Evolutionary conservation across 2,797 vertebrate species (phyloP).

Genomic region (Urophycis tenuis): DNA sequence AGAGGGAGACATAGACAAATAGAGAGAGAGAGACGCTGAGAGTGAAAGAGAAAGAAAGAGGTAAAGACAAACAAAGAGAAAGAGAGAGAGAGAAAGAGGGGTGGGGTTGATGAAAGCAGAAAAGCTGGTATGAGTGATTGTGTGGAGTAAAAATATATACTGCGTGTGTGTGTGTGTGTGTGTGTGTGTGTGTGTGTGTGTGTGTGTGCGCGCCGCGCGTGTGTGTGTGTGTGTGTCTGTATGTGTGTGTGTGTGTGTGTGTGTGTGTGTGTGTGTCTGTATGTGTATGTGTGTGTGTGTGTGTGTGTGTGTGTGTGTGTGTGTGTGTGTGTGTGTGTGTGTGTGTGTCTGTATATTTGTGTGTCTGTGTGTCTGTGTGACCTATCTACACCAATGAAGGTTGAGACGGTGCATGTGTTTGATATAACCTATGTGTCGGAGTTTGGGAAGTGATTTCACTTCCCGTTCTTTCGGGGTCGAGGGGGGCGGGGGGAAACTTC

Average conservation of each 20-base stretch:
- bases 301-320: constrained; percentile 27
- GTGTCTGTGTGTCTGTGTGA: constrained; percentile 25
- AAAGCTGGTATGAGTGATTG: background rate
- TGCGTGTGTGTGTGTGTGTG: constrained; percentile 33
- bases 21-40: background rate
- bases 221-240: constrained; percentile 14
- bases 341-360: constrained; percentile 24
- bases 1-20: background rate
- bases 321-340: constrained; percentile 2
- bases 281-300: constrained; percentile 31
- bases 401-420: constrained; percentile 30
- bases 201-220: too few relatives aligned
- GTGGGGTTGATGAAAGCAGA: background rate
- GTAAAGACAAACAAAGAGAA: too few relatives aligned
- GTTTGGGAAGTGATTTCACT: constrained; percentile 4
- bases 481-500: constrained; percentile 43
- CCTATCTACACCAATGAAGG: background rate
- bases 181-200: constrained; percentile 28
- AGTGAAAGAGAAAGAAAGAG: too few relatives aligned
- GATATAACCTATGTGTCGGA: constrained; percentile 22
- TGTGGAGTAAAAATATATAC: background rate
- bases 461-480: constrained; percentile 21
- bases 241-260: constrained; percentile 29
- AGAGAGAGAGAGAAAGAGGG: too few relatives aligned
- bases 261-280: background rate